A percentile compares a stretch with the other conserved stretches of the same genome.
phyloP scores from a whole-genome alignment of 2,888 invertebrate genomes.

The Cerastoderma edule region DNA sequence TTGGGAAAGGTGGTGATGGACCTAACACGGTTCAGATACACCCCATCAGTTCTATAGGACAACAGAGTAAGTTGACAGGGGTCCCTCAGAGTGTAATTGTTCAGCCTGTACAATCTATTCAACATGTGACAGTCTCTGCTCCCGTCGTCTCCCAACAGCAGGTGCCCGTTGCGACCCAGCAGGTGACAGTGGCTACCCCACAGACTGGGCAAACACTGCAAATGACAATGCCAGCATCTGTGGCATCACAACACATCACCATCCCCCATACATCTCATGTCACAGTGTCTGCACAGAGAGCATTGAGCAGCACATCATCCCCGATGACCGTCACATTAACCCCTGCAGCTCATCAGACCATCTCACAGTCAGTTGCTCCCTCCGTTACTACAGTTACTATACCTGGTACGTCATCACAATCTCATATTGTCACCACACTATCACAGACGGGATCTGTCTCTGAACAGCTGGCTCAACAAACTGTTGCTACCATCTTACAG shows the following conservation, averaged over 20 bases:
- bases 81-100: slow-evolving; percentile 67
- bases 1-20: slow-evolving; percentile 53
- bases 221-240: slow-evolving; percentile 50
- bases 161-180: slow-evolving; percentile 43
- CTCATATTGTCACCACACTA: slow-evolving; percentile 23
- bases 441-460: slow-evolving; percentile 40
- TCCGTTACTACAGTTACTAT: slow-evolving; percentile 37
- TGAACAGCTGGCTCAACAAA: slow-evolving; percentile 49
- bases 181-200: slow-evolving; percentile 50
- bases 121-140: slow-evolving; percentile 52
- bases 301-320: slow-evolving; percentile 28
- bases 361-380: slow-evolving; percentile 13
- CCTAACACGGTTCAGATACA: slow-evolving; percentile 66
- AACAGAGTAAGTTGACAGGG: slow-evolving; percentile 60
- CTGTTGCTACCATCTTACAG: slow-evolving; percentile 54
- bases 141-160: slow-evolving; percentile 34
- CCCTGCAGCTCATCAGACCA: slow-evolving; percentile 39
- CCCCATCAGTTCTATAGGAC: slow-evolving; percentile 62
- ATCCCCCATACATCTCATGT: slow-evolving; percentile 48
- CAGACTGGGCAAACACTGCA: slow-evolving; percentile 52
- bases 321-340: slow-evolving; percentile 58
- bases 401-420: slow-evolving; percentile 45
- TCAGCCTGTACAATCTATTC: slow-evolving; percentile 57
- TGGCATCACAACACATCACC: slow-evolving; percentile 42
- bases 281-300: slow-evolving; percentile 52